Evolutionary conservation across 2,797 vertebrate genomes (phyloP).

Genomic region (Tadarida brasiliensis): DNA sequence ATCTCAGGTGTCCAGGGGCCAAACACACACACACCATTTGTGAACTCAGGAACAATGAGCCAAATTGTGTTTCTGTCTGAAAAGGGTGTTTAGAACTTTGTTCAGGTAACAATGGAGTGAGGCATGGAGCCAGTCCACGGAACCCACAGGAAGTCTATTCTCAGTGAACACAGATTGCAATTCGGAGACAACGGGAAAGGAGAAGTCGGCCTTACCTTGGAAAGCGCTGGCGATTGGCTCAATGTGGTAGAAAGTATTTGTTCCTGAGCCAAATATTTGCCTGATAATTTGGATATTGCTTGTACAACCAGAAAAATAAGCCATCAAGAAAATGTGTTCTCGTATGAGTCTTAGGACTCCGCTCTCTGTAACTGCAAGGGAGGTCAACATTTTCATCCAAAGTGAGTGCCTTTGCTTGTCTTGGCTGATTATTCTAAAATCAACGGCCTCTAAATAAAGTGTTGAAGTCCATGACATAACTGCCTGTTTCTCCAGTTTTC

Average conservation of each 20-base stretch:
- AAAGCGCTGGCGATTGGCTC: not conserved
- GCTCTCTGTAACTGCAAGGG: not conserved
- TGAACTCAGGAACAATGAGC: not conserved
- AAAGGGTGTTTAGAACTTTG: constrained; percentile 11
- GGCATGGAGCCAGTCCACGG: not conserved
- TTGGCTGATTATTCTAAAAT: constrained; percentile 42
- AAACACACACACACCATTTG: not conserved
- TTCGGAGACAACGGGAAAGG: not conserved
- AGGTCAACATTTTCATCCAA: constrained; percentile 28
- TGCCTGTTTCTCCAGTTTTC: not conserved
- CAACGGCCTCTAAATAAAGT: constrained; percentile 18
- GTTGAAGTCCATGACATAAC: not conserved
- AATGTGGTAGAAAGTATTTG: not conserved
- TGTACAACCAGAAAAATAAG: constrained; percentile 34
- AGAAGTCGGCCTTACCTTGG: not conserved
- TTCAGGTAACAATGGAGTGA: not conserved
- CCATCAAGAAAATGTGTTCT: not conserved
- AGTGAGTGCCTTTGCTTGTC: constrained; percentile 4
- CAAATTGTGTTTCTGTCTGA: constrained; percentile 16
- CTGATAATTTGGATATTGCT: constrained; percentile 33
- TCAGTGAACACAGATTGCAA: not conserved
- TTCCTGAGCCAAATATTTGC: constrained; percentile 17
- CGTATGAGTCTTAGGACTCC: not conserved
- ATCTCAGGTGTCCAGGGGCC: not conserved
- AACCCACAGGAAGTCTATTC: not conserved